phyloP scores from a whole-genome alignment of 1,140 invertebrate species.

The Zaprionus inermis region DNA sequence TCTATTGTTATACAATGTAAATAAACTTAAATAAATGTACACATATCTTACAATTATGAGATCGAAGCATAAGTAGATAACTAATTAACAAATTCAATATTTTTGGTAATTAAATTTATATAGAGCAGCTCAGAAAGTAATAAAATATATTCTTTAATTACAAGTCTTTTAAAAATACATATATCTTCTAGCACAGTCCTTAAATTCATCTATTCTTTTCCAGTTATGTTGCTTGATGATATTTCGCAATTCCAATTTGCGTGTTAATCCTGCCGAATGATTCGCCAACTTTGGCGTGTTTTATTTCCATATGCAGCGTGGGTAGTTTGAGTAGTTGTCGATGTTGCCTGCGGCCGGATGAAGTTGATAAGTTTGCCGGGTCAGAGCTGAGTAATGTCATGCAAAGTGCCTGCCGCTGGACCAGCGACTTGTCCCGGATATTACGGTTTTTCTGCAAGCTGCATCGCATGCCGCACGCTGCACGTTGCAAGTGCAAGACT shows the following conservation, averaged over 20 bases:
- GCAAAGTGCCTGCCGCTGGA: slow-evolving; percentile 28
- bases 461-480: not conserved
- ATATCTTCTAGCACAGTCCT: too few relatives aligned
- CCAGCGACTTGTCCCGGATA: slow-evolving; percentile 20
- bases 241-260: slow-evolving; percentile 6
- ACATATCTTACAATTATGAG: too few relatives aligned
- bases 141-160: too few relatives aligned
- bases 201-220: not conserved
- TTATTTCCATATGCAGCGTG: slow-evolving; percentile 38
- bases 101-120: too few relatives aligned
- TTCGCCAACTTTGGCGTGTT: slow-evolving; percentile 27
- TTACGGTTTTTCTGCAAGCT: slow-evolving; percentile 22
- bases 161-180: too few relatives aligned
- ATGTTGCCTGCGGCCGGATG: not conserved
- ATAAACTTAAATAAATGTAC: too few relatives aligned
- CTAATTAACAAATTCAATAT: too few relatives aligned
- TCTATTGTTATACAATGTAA: too few relatives aligned
- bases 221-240: not conserved
- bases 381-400: slow-evolving; percentile 29
- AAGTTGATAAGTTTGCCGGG: not conserved
- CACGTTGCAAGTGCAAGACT: not conserved
- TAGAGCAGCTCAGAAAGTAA: too few relatives aligned
- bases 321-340: slow-evolving; percentile 24
- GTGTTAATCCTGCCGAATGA: slow-evolving; percentile 17
- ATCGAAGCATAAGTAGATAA: too few relatives aligned